Evolutionary conservation across 1,140 invertebrate species (phyloP), one percentile per base, ranked within the genome.

Genomic region (Drosophila equinoxialis): DNA sequence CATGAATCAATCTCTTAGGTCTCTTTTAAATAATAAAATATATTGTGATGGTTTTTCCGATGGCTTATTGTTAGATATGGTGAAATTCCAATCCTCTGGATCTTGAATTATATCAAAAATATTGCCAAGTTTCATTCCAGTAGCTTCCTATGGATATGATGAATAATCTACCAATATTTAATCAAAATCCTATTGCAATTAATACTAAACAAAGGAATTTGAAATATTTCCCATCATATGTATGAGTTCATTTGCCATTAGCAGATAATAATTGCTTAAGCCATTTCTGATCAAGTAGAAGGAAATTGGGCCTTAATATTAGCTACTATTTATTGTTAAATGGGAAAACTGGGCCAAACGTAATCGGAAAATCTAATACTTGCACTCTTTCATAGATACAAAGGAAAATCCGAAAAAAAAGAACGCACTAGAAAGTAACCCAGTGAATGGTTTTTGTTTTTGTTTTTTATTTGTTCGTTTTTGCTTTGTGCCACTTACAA

Each of bases 361-460:
- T 51, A 41, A 77, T 78, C 62, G 68, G 14, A 48, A 30, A 64
- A 39, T 51, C 45, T 23, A 17, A 60, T 71, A 67, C 75, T 78
- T 78, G 68, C 74, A 77, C 77, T 77, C 37, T 77, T 65, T 66
- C 74, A 48, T 23, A 23, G 17, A 51, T 51, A 23, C 45, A 51
- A 51, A 23, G 45, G 45, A 23, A 51, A 51, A 51, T 11, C 5
- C 35, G 8, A 17, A 48, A 42, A 42, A 45, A 77, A 66, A 61
- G 26, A 42, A 77, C 62, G 74, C 74, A 67, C 68, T 78, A 77
- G 75, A 78, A 78, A 78, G 75, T 78, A 65, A 20, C 37, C 23
- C 17, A 23, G 8, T 51, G 20, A 51, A 64, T 41, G 54, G 63
- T 65, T 64, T 10, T 11, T 73, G 30, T 30, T 30, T 0, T 30